phyloP scores from a whole-genome alignment of 2,888 invertebrate species.

The Melanostoma scalare region DNA sequence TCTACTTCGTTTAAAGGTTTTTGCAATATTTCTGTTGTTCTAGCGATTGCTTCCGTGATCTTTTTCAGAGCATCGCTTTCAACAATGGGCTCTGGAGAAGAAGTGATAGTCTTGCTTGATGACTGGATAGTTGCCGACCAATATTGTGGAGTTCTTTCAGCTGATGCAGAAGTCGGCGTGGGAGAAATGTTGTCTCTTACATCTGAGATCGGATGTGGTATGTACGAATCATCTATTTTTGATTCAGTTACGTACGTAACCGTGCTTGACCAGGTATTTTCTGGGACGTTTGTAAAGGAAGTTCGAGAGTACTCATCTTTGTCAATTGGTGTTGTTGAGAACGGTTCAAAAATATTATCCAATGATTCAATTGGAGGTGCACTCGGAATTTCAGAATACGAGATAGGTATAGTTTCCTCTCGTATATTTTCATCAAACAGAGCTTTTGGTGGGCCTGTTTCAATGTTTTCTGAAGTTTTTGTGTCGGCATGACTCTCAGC shows the following conservation, averaged over 20 bases:
- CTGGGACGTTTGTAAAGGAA: slow-evolving; percentile 2
- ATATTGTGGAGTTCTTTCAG: slow-evolving; percentile 25
- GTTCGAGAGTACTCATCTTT: slow-evolving; percentile 39
- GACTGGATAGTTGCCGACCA: slow-evolving; percentile 53
- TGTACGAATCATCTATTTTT: neutral
- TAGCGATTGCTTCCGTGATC: slow-evolving; percentile 72
- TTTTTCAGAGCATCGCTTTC: slow-evolving; percentile 68
- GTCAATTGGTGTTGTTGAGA: slow-evolving; percentile 25
- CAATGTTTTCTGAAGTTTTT: no score
- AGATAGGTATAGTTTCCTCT: no score
- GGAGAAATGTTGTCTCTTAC: neutral
- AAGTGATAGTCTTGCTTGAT: slow-evolving; percentile 4
- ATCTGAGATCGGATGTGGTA: neutral
- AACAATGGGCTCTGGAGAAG: slow-evolving; percentile 7
- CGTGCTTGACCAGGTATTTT: slow-evolving; percentile 52
- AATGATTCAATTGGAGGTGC: slow-evolving; percentile 37
- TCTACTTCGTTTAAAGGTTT: slow-evolving; percentile 47
- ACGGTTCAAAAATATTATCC: neutral
- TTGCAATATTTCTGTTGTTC: slow-evolving; percentile 70
- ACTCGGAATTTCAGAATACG: no score
- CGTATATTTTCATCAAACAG: no score
- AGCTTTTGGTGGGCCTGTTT: no score
- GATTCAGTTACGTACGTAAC: slow-evolving; percentile 56
- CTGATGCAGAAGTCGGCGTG: neutral
- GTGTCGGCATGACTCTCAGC: no score